These are phyloP conservation scores for Phaedon cochleariae DNA, from an alignment of 2,888 invertebrate species.

Conservation along the genomic window DNA sequence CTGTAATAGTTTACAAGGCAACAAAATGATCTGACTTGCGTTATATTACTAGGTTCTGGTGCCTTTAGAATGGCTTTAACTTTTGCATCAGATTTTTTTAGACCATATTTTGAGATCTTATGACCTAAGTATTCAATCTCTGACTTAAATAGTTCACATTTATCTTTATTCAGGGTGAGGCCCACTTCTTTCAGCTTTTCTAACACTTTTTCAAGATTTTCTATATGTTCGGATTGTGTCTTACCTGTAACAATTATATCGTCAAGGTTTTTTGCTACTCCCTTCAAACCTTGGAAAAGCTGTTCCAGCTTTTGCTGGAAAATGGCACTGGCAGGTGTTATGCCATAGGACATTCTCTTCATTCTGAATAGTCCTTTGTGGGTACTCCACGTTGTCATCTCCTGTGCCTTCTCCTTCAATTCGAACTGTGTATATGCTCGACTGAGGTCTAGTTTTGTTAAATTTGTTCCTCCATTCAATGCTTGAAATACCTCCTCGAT, in stretches of 20 bases:
- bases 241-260: slow-evolving; percentile 50
- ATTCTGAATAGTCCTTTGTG: slow-evolving; percentile 22
- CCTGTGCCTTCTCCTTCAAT: slow-evolving; percentile 12
- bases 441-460: slow-evolving; percentile 20
- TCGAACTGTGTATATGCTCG: slow-evolving; percentile 22
- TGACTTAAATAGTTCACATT: slow-evolving; percentile 55
- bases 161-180: slow-evolving; percentile 45
- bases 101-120: no score
- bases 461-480: slow-evolving; percentile 13
- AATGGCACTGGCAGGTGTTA: slow-evolving; percentile 20
- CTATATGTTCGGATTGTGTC: slow-evolving; percentile 37
- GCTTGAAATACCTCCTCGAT: slow-evolving; percentile 22
- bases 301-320: slow-evolving; percentile 25
- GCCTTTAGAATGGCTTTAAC: slow-evolving; percentile 34
- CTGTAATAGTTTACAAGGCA: slow-evolving; percentile 35
- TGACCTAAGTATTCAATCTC: slow-evolving; percentile 35
- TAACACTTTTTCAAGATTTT: slow-evolving; percentile 43
- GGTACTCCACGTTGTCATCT: slow-evolving; percentile 10
- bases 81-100: no score
- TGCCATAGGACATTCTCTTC: slow-evolving; percentile 21
- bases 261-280: slow-evolving; percentile 17
- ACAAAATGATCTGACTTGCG: slow-evolving; percentile 25
- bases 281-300: slow-evolving; percentile 13
- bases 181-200: slow-evolving; percentile 42
- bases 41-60: slow-evolving; percentile 22